Base-by-base conservation (phyloP, 2,797 vertebrate genomes). In the Malacoraja senta region DNA sequence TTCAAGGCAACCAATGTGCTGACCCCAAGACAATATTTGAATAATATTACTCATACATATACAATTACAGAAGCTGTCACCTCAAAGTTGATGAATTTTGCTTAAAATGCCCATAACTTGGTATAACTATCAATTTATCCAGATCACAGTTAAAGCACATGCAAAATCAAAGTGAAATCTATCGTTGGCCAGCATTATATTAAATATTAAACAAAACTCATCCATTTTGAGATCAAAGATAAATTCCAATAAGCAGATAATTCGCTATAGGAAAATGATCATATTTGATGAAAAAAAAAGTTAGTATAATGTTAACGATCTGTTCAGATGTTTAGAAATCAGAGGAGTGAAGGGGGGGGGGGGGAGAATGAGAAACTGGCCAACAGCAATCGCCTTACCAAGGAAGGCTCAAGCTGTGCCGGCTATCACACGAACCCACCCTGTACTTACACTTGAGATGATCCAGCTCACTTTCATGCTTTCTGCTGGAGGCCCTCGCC, bases 361-460 rank as follows among this genome's bases (percentile, higher is more conserved):
- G 8, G 29, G 63, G 65, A 53, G 44, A 53, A 65, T 35, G 61
- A 88, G n/a, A 88, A 88, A 88, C 65, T 88, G 15, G 61, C 84
- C n/a, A 21, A 21, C 63, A 88, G 35, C n/a, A 35, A 88, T 21
- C 68, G n/a, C n/a, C 84, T 32, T 3, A 35, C 68, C 84, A 88
- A 68, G n/a, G 71, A 17, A 32, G 63, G 84, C 84, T 88, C 21
- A 17, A 17, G 68, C 32, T 35, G 61, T 68, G 63, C 9, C 84
- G 35, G 84, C 84, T 35, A 35, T 68, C n/a, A 21, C 35, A 65
- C 38, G 63, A 68, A 68, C 17, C 19, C 84, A 88, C 84, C 84
- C 84, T 88, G 65, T 88, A 88, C 84, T 88, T 88, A 88, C 84
- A 88, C 84, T 88, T 88, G 84, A 88, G 84, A 68, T 88, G 84